phyloP scores from a whole-genome alignment of 2,888 invertebrate genomes.

The Lagria hirta region DNA sequence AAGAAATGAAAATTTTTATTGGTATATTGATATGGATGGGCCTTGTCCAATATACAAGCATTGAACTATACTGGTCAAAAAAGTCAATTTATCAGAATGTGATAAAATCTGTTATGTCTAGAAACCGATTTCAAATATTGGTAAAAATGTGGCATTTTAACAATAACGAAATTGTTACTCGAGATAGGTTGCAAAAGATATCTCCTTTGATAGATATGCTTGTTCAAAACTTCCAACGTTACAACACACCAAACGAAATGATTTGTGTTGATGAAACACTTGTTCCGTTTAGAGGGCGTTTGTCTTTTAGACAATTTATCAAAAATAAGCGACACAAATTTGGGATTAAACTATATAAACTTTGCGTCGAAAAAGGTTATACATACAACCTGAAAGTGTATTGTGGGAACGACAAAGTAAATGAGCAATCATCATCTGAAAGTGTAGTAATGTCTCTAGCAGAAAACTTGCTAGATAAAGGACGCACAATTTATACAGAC shows the following conservation, averaged over 20 bases:
- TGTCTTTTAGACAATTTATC: slow-evolving; percentile 31
- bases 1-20: slow-evolving; percentile 28
- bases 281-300: slow-evolving; percentile 37
- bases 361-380: slow-evolving; percentile 21
- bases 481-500: slow-evolving; percentile 34
- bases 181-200: slow-evolving; percentile 24
- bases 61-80: slow-evolving; percentile 9
- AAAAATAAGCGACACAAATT: slow-evolving; percentile 35
- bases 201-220: slow-evolving; percentile 22
- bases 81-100: slow-evolving; percentile 2
- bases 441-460: slow-evolving; percentile 33
- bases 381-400: slow-evolving; percentile 22
- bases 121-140: slow-evolving; percentile 20
- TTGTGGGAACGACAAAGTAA: slow-evolving; percentile 14
- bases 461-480: slow-evolving; percentile 29
- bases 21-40: slow-evolving; percentile 31
- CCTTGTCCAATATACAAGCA: slow-evolving; percentile 24
- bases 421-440: slow-evolving; percentile 6
- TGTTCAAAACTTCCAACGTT: slow-evolving; percentile 30
- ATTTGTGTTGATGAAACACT: slow-evolving; percentile 37
- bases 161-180: slow-evolving; percentile 25
- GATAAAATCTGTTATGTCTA: slow-evolving; percentile 9
- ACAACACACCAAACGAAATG: slow-evolving; percentile 28
- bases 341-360: slow-evolving; percentile 31
- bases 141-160: slow-evolving; percentile 25